A percentile compares a stretch with the other conserved stretches of the same genome.
Conservation (phyloP, 2,113 vertebrate species). For the Acrocephalus arundinaceus region DNA sequence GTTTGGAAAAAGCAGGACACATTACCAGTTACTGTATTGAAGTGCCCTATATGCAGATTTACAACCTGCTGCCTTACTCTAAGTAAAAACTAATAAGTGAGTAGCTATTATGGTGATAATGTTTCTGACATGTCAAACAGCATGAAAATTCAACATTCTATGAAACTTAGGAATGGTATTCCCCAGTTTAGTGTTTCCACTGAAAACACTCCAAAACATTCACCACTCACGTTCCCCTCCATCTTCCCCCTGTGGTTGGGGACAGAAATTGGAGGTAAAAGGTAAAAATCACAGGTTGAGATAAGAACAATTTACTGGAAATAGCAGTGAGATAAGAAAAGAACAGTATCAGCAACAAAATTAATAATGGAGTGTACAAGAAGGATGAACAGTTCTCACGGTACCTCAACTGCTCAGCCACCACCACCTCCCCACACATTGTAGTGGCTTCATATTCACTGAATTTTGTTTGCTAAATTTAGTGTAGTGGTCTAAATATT, state of each 20-base stretch:
- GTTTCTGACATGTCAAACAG: background rate
- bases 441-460: too few species aligned
- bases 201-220: background rate
- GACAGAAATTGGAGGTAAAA: background rate
- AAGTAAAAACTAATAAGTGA: background rate
- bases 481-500: too few species aligned
- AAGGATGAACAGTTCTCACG: background rate
- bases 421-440: rapidly evolving
- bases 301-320: background rate
- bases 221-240: rapidly evolving
- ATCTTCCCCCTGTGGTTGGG: too few species aligned
- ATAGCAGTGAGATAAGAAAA: background rate
- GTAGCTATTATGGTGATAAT: background rate
- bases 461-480: too few species aligned
- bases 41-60: background rate
- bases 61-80: background rate
- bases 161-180: background rate
- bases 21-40: background rate
- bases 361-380: background rate
- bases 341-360: background rate
- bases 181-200: background rate
- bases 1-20: background rate
- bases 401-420: background rate
- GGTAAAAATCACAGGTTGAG: background rate
- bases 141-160: background rate